Percentiles rank a stretch among this genome's conserved stretches.
Evolutionary conservation across 1,140 invertebrate genomes (phyloP).

Genomic region (Mercenaria mercenaria): DNA sequence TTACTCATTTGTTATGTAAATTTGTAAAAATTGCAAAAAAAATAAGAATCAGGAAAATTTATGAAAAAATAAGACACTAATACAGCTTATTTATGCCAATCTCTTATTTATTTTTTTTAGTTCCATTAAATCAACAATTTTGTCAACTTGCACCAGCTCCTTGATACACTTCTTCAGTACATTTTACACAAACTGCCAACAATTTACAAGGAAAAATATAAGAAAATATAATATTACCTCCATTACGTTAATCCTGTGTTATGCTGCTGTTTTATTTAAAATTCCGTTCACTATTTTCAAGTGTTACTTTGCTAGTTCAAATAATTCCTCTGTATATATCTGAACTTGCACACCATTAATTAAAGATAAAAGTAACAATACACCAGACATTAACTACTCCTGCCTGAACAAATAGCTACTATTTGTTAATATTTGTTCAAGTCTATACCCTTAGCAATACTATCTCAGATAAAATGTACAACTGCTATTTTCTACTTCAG

Average conservation of each 20-base stretch:
- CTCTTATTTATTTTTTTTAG: too few relatives aligned
- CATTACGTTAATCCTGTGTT: not conserved
- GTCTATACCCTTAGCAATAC: not conserved
- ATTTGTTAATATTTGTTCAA: slow-evolving; percentile 11
- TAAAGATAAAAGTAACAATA: slow-evolving; percentile 26
- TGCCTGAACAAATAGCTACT: slow-evolving; percentile 1
- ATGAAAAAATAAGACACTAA: too few relatives aligned
- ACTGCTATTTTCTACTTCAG: not conserved
- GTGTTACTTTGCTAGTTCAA: not conserved
- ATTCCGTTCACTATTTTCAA: not conserved
- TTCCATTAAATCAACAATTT: too few relatives aligned
- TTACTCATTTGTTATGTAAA: too few relatives aligned
- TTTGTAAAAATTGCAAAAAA: too few relatives aligned
- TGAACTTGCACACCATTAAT: slow-evolving; percentile 18
- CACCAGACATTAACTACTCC: not conserved
- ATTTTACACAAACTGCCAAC: too few relatives aligned
- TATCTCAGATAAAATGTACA: not conserved
- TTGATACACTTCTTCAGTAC: too few relatives aligned
- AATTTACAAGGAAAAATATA: not conserved
- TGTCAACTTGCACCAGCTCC: too few relatives aligned
- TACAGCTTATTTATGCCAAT: too few relatives aligned
- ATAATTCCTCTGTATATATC: not conserved
- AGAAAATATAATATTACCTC: not conserved
- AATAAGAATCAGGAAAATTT: too few relatives aligned
- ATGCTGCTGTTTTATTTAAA: not conserved